phyloP scores from a whole-genome alignment of 1,140 invertebrate genomes.

The Phocides pigmalion region DNA sequence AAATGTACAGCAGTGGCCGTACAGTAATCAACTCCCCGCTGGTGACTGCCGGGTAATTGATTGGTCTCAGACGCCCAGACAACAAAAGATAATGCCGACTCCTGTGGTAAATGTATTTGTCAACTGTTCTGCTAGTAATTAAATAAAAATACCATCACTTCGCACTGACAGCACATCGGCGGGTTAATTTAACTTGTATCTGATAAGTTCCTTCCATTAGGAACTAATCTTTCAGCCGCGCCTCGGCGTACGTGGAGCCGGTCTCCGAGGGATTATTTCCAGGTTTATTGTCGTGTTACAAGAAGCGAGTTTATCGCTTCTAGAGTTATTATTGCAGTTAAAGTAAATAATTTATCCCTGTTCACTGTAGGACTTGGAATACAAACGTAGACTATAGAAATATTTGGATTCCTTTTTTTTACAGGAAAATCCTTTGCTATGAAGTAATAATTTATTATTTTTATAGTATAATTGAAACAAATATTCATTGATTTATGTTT shows the following conservation, averaged over 20 bases:
- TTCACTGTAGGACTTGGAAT: no score
- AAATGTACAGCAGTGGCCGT: constrained; percentile 43
- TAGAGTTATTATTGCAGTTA: neutral
- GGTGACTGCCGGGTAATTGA: constrained; percentile 68
- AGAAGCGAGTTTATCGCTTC: neutral
- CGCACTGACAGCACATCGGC: constrained; percentile 33
- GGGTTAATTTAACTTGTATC: constrained; percentile 36
- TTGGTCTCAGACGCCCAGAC: constrained; percentile 73
- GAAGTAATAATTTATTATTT: no score
- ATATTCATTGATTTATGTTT: no score
- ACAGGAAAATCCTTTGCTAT: no score
- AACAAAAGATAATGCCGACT: constrained; percentile 72
- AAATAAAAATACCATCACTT: constrained; percentile 70
- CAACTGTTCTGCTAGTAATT: constrained; percentile 73
- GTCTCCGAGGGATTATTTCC: neutral
- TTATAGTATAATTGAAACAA: no score
- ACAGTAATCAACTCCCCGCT: constrained; percentile 69
- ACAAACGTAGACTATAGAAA: no score
- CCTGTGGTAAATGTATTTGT: constrained; percentile 77
- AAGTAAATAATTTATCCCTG: neutral
- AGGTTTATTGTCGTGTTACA: constrained; percentile 1
- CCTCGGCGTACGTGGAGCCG: neutral
- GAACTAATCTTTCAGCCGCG: constrained; percentile 20
- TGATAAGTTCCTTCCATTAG: constrained; percentile 35
- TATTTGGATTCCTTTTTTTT: no score